phyloP scores from a whole-genome alignment of 1,140 invertebrate species.

The Pseudomyrmex gracilis region DNA sequence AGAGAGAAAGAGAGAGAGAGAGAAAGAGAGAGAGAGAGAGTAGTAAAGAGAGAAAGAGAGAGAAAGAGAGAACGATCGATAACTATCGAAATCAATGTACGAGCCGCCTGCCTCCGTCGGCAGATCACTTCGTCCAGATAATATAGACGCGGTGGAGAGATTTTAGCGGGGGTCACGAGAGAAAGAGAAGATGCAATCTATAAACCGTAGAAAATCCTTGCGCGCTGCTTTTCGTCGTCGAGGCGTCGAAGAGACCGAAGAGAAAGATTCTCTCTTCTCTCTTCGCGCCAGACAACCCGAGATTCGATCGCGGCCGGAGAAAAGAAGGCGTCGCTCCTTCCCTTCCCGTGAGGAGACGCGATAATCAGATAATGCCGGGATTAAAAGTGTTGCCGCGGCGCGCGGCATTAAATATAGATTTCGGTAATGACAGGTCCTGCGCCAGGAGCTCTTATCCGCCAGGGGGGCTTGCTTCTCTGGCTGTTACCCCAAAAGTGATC shows the following conservation, averaged over 20 bases:
- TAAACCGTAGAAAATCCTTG: conserved; percentile 56
- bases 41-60: not conserved
- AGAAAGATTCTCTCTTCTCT: conserved; percentile 29
- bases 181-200: conserved; percentile 55
- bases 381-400: conserved; percentile 71
- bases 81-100: conserved; percentile 65
- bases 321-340: conserved; percentile 50
- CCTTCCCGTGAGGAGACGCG: conserved; percentile 54
- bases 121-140: conserved; percentile 60
- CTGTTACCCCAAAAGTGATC: conserved; percentile 3
- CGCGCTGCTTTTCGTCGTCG: conserved; percentile 56
- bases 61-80: conserved; percentile 19
- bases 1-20: not conserved
- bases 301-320: conserved; percentile 55
- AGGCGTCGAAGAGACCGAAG: conserved; percentile 22
- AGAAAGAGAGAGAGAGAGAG: not conserved
- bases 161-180: conserved; percentile 63
- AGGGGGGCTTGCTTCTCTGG: conserved; percentile 6
- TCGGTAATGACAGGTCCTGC: conserved; percentile 77
- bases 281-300: conserved; percentile 26
- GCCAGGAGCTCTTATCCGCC: conserved; percentile 51
- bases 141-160: conserved; percentile 49
- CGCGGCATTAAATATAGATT: conserved; percentile 78
- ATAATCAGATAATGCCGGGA: conserved; percentile 78
- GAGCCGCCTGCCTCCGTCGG: conserved; percentile 52